Percentiles rank a stretch among this genome's conserved stretches.
These are phyloP conservation scores for Rhingia rostrata DNA, from an alignment of 2,888 invertebrate species.

Conservation along the genomic window DNA sequence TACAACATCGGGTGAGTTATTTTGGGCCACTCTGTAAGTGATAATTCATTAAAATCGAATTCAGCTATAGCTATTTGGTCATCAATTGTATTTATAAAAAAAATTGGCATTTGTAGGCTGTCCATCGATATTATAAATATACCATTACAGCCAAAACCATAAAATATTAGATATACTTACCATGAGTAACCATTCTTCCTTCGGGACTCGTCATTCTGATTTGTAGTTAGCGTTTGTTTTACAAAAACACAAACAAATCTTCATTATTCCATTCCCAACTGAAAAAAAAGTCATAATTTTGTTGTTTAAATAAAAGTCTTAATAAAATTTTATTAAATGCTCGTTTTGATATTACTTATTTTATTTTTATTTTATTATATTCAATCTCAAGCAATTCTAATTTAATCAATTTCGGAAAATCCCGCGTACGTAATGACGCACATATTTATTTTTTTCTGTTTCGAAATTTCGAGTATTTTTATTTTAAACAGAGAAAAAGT, in stretches of 20 bases:
- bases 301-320: neutral
- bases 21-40: too few species aligned
- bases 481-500: constrained; percentile 57
- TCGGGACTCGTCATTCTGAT: constrained; percentile 71
- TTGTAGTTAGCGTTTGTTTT: constrained; percentile 12
- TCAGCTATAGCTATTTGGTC: too few species aligned
- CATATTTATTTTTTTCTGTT: constrained; percentile 39
- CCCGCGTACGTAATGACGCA: constrained; percentile 68
- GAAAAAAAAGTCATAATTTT: constrained; percentile 27
- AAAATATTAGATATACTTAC: constrained; percentile 38
- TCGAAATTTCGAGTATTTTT: constrained; percentile 26
- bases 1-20: too few species aligned
- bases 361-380: neutral
- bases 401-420: constrained; percentile 69
- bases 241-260: constrained; percentile 5
- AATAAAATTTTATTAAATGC: neutral
- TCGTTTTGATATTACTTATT: neutral
- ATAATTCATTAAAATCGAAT: too few species aligned
- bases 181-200: constrained; percentile 72
- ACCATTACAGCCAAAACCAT: neutral
- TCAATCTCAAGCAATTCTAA: constrained; percentile 34
- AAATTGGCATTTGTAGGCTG: neutral
- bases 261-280: constrained; percentile 50
- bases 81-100: neutral
- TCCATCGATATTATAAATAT: neutral